These are phyloP conservation scores for Papilio elwesi DNA, from an alignment of 2,888 invertebrate species.

Conservation along the genomic window DNA sequence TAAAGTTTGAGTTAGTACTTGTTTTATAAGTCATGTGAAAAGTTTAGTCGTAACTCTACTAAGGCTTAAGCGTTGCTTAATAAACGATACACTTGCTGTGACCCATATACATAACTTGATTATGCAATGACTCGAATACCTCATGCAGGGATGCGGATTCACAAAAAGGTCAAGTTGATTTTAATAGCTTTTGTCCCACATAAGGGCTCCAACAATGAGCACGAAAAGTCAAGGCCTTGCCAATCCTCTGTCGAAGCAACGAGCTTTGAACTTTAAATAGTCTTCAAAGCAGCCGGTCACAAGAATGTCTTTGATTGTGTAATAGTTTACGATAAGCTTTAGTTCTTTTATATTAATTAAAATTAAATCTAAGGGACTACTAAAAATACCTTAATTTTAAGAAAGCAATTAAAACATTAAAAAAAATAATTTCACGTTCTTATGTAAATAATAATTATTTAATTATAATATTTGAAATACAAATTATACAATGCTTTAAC, in stretches of 20 bases:
- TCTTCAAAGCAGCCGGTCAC: background rate
- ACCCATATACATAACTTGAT: conserved; percentile 25
- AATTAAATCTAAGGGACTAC: no score
- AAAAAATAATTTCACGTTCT: no score
- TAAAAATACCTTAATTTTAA: no score
- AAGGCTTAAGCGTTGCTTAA: conserved; percentile 18
- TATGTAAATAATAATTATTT: no score
- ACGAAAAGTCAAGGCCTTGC: conserved; percentile 36
- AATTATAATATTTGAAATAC: no score
- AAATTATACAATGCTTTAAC: no score
- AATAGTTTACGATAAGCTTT: background rate
- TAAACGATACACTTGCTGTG: background rate
- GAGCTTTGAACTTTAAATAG: conserved; percentile 26
- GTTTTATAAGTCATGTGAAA: background rate
- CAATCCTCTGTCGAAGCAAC: conserved; percentile 7
- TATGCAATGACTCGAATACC: conserved; percentile 22
- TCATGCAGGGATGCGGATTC: conserved; percentile 38
- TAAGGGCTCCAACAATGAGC: conserved; percentile 37
- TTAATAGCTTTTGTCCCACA: conserved; percentile 36
- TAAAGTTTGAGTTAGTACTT: background rate
- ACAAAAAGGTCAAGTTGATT: conserved; percentile 35
- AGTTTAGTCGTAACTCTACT: background rate
- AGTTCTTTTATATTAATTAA: background rate
- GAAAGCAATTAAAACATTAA: no score
- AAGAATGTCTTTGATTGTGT: conserved; percentile 14